These are phyloP conservation scores for Girardinus metallicus DNA, from an alignment of 2,797 vertebrate species.

Conservation along the genomic window DNA sequence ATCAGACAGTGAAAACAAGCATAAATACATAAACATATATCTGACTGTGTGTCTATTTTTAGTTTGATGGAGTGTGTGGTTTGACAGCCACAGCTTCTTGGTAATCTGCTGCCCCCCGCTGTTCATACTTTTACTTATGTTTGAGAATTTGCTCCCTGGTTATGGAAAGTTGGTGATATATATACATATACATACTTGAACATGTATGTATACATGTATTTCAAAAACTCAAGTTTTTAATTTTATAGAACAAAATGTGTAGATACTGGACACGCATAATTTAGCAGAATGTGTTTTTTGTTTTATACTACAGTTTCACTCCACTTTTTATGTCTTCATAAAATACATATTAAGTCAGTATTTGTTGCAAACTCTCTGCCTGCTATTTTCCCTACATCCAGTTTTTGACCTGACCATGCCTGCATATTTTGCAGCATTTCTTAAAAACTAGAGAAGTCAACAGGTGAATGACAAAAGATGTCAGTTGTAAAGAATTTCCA, in stretches of 20 bases:
- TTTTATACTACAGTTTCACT: neutral
- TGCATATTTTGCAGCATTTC: neutral
- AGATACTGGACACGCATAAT: neutral
- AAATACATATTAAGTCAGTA: neutral
- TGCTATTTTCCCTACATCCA: neutral
- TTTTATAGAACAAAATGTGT: neutral
- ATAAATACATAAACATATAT: neutral
- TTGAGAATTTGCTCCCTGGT: neutral
- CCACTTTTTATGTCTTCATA: neutral
- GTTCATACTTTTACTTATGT: neutral
- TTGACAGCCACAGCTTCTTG: neutral
- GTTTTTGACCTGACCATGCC: neutral
- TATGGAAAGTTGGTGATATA: neutral
- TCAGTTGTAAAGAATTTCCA: neutral
- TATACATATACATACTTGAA: neutral
- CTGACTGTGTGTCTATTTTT: neutral
- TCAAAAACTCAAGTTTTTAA: neutral
- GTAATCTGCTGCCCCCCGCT: slow-evolving; percentile 16
- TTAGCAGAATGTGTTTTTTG: neutral
- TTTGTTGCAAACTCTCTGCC: neutral
- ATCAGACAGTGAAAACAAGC: neutral
- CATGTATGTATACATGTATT: neutral
- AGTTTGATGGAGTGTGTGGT: neutral
- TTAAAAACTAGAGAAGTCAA: neutral
- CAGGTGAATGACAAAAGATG: neutral